Percentiles rank a stretch among this genome's conserved stretches.
Conservation (phyloP, 1,140 invertebrate species). For the Saccostrea echinata region DNA sequence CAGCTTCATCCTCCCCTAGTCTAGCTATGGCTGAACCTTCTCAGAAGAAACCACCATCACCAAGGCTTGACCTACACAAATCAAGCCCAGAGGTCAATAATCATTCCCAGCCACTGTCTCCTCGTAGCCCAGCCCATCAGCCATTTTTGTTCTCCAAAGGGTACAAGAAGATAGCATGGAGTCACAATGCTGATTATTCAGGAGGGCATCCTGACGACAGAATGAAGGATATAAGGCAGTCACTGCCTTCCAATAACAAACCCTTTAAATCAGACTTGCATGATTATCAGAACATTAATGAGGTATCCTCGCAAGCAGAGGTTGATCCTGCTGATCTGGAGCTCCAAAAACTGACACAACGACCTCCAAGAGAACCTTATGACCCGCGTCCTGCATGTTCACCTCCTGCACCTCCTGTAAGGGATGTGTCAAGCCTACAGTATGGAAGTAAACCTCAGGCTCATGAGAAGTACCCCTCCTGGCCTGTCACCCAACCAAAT, state of each 20-base stretch:
- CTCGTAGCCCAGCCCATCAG: conserved; percentile 54
- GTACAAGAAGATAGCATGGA: conserved; percentile 14
- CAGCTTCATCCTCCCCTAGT: conserved; percentile 69
- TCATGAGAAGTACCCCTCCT: conserved; percentile 91
- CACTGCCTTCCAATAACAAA: conserved; percentile 19
- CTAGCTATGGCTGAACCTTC: conserved; percentile 55
- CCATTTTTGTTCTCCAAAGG: conserved; percentile 14
- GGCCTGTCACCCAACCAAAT: conserved; percentile 82
- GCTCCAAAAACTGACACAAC: conserved; percentile 37
- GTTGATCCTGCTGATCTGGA: conserved; percentile 49
- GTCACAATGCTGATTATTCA: not conserved
- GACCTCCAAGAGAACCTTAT: conserved; percentile 34
- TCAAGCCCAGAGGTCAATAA: conserved; percentile 68
- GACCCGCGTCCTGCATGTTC: conserved; percentile 63
- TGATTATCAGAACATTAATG: conserved; percentile 48
- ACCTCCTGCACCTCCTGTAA: conserved; percentile 81
- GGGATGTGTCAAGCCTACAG: conserved; percentile 86
- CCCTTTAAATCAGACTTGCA: conserved; percentile 32
- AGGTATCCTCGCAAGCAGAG: conserved; percentile 48
- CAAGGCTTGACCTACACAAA: conserved; percentile 42
- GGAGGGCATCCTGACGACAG: not conserved
- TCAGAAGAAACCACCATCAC: conserved; percentile 44
- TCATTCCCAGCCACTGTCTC: conserved; percentile 51
- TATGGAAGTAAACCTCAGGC: conserved; percentile 82
- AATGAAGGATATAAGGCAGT: conserved; percentile 2